Conservation (phyloP, 2,797 vertebrate genomes). For the Urophycis tenuis region DNA sequence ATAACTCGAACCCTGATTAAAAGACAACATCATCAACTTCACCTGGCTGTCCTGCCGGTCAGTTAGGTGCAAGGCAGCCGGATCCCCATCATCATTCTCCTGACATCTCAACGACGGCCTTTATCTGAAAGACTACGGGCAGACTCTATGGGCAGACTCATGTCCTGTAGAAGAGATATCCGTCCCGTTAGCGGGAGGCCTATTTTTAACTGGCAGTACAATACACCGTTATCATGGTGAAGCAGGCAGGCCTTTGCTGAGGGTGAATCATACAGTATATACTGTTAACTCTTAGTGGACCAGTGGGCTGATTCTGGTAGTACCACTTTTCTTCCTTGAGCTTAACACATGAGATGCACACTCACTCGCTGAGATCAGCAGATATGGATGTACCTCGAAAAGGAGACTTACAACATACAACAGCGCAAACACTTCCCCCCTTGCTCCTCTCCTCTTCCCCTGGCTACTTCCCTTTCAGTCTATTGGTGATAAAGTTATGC, state of each 20-base stretch:
- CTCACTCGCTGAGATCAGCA: not conserved
- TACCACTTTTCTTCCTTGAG: not conserved
- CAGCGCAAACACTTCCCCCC: not conserved
- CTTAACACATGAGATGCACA: not conserved
- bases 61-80: not conserved
- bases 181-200: not conserved
- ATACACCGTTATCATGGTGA: constrained; percentile 40
- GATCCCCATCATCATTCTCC: not conserved
- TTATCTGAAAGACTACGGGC: not conserved
- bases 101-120: not conserved
- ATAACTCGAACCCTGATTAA: too few species aligned
- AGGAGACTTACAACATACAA: not conserved
- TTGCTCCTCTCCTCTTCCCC: not conserved
- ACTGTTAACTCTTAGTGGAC: constrained; percentile 33
- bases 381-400: not conserved
- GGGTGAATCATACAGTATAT: constrained; percentile 42
- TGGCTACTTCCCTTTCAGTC: not conserved
- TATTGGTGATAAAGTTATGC: too few species aligned
- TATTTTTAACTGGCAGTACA: constrained; percentile 15
- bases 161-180: not conserved
- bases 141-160: not conserved
- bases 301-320: constrained; percentile 9
- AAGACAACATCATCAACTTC: not conserved
- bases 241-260: constrained; percentile 29
- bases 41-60: not conserved